Conservation (phyloP, 2,113 vertebrate species). For the Gopherus flavomarginatus region DNA sequence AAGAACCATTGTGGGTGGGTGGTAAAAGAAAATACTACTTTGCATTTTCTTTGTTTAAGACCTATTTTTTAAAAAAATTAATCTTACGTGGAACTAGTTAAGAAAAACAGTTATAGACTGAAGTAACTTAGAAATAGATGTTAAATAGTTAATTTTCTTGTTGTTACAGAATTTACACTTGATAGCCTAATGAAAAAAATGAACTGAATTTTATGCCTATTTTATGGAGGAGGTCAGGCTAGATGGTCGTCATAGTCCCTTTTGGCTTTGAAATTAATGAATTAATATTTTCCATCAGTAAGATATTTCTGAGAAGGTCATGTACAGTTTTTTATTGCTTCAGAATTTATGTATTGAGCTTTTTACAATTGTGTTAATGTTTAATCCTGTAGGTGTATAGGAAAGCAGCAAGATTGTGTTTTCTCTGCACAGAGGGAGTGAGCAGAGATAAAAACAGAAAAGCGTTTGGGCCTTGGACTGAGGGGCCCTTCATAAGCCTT, state of each 20-base stretch:
- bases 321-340: background rate
- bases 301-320: background rate
- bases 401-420: background rate
- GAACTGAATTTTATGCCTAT: background rate
- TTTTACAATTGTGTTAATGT: background rate
- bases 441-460: background rate
- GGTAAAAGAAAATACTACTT: background rate
- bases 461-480: background rate
- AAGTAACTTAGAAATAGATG: conserved; percentile 44
- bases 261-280: background rate
- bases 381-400: background rate
- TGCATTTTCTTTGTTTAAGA: background rate
- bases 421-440: background rate
- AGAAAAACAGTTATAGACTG: conserved; percentile 28
- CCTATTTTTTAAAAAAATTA: background rate
- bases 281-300: background rate
- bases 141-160: conserved; percentile 8
- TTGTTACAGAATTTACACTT: background rate
- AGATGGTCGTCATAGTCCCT: background rate
- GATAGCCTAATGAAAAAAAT: background rate
- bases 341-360: background rate
- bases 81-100: conserved; percentile 3
- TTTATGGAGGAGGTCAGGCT: background rate
- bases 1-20: background rate
- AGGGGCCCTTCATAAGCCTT: background rate